Base-by-base conservation (phyloP, 2,797 vertebrate genomes). In the Liparis tanakae region DNA sequence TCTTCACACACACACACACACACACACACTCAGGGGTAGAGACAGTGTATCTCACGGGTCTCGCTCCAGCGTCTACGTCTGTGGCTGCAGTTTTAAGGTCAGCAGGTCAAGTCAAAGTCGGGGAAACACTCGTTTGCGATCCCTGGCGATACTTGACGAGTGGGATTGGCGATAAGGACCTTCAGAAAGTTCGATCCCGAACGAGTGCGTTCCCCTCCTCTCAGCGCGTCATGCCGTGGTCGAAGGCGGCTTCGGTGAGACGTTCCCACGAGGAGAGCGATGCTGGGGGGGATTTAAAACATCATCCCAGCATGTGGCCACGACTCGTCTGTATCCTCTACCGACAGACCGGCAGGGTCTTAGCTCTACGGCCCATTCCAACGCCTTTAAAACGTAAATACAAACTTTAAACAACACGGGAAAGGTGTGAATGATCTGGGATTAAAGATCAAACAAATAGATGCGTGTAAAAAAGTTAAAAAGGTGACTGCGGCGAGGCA, bases 1-100 rank as follows among this genome's bases (percentile, higher is more conserved):
- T 55, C 55, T 56, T 43, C 10, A 62, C 41, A 70, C 9, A 72
- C 41, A 74, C 54, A 77, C 53, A 60, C 51, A 62, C 44, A 64
- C 50, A 68, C 33, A 34, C 4, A 58, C 33, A 67, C 51, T 61
- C 36, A 20, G 18, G 60, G 56, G 14, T 13, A 39, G 7, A 44
- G 48, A 65, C 58, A 6, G 13, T 50, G 50, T 13, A 41, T 74
- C 72, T 75, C n/a, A 18, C 63, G 64, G 64, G 39, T 41, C 39
- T 41, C 14, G 12, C 39, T 41, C 13, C 39, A 41, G 39, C 37
- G 36, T 60, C 37, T 54, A 13, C 18, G 14, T 34, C 57, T 39
- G 20, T 54, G 43, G 17, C 51, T 15, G 30, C 1, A 34, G 39
- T 39, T n/a, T 12, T 17, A 10, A 41, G 6, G n/a, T 58, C 3